Base-by-base conservation (phyloP, 2,113 vertebrate genomes). In the Gobius niger region DNA sequence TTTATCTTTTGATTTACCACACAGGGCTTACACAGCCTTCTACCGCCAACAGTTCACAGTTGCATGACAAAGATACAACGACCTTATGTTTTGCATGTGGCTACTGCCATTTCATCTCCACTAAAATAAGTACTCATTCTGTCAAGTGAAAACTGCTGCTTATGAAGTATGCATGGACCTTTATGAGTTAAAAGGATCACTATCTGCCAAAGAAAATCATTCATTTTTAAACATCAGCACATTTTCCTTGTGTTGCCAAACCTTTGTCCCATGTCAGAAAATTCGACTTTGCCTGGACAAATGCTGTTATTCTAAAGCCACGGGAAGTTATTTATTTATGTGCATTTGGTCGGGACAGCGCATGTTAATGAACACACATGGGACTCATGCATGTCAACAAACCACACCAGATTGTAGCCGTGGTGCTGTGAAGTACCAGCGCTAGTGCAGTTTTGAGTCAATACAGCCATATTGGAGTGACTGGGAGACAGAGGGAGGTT, bases 381-480 rank as follows among this genome's bases (percentile, higher is more conserved):
- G 24, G 24, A 34, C 24, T 34, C 24, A 34, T 34, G 24, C 24
- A 34, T 34, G 24, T 34, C 24, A 34, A 34, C 24, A 34, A 34
- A 34, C 24, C 24, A 34, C 3, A 34, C 24, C 24, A 34, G 24
- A 34, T 4, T 34, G 24, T 34, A 34, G 24, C 24, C 24, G 24
- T 34, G 24, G 24, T 34, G 5, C 24, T 34, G 24, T 34, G 2
- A 34, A 34, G 24, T 4, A 34, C 24, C 3, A 34, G 24, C 24
- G 24, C 24, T 34, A 34, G 24, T 34, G 24, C 24, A 34, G 24
- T 2, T 69, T 77, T 75, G 85, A 86, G 67, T 47, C 65, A 7
- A 73, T 83, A 86, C 61, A 46, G 16, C 83, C 72, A 68, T 78
- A 70, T 77, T 83, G 82, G 81, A 88, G 80, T 78, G 85, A 87